Evolutionary conservation across 2,797 vertebrate genomes (phyloP), one percentile per base, ranked within the genome.

Genomic region (Thaleichthys pacificus): DNA sequence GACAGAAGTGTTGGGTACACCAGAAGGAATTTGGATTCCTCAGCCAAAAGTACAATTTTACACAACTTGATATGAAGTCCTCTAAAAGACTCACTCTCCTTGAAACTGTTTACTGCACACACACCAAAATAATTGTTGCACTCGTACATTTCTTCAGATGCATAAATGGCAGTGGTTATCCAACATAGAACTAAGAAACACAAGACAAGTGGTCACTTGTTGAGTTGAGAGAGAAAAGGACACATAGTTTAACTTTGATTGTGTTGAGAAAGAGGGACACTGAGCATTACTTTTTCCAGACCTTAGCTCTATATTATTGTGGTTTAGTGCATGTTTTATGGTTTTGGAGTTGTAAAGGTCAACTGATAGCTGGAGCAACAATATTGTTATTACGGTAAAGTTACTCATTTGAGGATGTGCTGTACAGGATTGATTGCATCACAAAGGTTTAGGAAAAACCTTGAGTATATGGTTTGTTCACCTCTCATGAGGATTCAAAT

Each of bases 281-380:
- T 14, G 11, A 47, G 63, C 63, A 66, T 66, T 21, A 47, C 19
- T 64, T 35, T 28, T 64, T 12, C 30, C 26, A 8, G 62, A 65
- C 19, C 35, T 21, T 19, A 54, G 49, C 24, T 35, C 26, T 21
- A 11, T 54, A 56, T 56, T 30, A 56, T 49, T 56, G 66, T 68
- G 26, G 24, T 68, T 68, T 68, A 68, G 26, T 68, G 66, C 66
- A 68, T 68, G 26, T 32, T 56, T 57, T 57, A 56, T 35, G n/a
- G 66, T 68, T 68, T 14, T 68, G 17, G 26, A 56, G 66, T 68
- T 32, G 26, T 56, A 68, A 68, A 68, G 26, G 66, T 67, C 66
- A 67, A 47, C 66, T 54, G 24, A 51, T 54, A 28, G 47, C 42
- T 49, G 65, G 21, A 24, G 21, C 51, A 49, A 32, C 24, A 67